A percentile compares a stretch with the other conserved stretches of the same genome.
Conservation (phyloP, 2,113 vertebrate genomes). For the Ceyx melanurus region DNA sequence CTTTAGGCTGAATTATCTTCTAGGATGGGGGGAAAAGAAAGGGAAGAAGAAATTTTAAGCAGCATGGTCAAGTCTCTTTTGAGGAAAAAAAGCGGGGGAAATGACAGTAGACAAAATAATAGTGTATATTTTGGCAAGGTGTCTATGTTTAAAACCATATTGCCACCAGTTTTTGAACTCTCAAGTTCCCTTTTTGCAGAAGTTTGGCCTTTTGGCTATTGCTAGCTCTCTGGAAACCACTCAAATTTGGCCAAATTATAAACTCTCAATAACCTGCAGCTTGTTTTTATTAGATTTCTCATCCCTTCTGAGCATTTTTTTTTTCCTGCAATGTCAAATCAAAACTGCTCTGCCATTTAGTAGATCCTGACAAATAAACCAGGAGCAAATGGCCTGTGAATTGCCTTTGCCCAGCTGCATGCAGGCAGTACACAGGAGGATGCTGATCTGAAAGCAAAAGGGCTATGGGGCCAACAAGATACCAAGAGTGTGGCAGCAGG, state of each 20-base stretch:
- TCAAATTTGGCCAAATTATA: background rate
- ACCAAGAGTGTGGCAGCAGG: background rate
- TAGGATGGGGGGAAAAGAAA: background rate
- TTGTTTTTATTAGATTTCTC: slow-evolving; percentile 9
- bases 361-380: background rate
- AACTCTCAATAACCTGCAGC: background rate
- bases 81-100: background rate
- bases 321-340: background rate
- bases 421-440: too few relatives aligned
- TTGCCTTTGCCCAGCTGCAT: background rate
- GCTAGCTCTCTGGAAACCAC: background rate
- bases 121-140: background rate
- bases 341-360: background rate
- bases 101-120: background rate
- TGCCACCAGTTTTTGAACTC: background rate
- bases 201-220: background rate
- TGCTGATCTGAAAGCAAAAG: fast-evolving
- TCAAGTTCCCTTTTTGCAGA: background rate
- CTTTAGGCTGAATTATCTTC: background rate
- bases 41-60: background rate
- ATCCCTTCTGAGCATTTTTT: background rate
- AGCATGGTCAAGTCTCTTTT: background rate
- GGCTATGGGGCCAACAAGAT: fast-evolving
- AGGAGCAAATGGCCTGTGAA: background rate
- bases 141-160: background rate